Evolutionary conservation across 2,888 invertebrate genomes (phyloP).

Genomic region (Hetaerina titia): DNA sequence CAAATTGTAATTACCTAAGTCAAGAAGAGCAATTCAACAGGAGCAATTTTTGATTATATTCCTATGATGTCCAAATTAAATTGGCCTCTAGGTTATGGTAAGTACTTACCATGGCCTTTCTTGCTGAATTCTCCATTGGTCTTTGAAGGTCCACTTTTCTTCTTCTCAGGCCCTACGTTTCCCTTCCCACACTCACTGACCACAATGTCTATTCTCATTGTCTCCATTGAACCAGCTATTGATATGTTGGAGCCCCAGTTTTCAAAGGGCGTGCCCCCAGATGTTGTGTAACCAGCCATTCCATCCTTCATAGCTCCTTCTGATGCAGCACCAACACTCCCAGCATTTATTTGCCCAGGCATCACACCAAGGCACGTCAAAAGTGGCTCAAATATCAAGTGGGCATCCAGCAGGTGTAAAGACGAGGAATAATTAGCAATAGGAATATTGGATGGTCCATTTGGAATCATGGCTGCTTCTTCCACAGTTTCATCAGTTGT

Average conservation of each 20-base stretch:
- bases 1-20: too few species aligned
- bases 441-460: conserved; percentile 82
- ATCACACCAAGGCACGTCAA: conserved; percentile 93
- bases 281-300: background rate
- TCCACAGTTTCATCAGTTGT: conserved; percentile 76
- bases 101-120: conserved; percentile 59
- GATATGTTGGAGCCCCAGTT: conserved; percentile 93
- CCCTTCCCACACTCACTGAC: conserved; percentile 88
- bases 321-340: conserved; percentile 72
- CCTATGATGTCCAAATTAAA: too few species aligned
- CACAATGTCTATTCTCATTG: conserved; percentile 95
- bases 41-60: too few species aligned
- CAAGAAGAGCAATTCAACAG: too few species aligned
- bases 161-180: conserved; percentile 80
- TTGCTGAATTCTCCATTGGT: conserved; percentile 64
- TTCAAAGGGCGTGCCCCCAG: conserved; percentile 83
- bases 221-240: conserved; percentile 90
- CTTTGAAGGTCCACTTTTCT: conserved; percentile 49
- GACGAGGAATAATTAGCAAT: conserved; percentile 84
- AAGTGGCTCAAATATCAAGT: conserved; percentile 95
- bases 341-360: conserved; percentile 87
- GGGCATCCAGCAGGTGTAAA: conserved; percentile 92
- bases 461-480: conserved; percentile 77
- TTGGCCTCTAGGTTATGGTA: too few species aligned
- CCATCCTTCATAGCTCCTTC: conserved; percentile 39